phyloP scores from a whole-genome alignment of 2,113 vertebrate genomes.

The Rallus limicola region DNA sequence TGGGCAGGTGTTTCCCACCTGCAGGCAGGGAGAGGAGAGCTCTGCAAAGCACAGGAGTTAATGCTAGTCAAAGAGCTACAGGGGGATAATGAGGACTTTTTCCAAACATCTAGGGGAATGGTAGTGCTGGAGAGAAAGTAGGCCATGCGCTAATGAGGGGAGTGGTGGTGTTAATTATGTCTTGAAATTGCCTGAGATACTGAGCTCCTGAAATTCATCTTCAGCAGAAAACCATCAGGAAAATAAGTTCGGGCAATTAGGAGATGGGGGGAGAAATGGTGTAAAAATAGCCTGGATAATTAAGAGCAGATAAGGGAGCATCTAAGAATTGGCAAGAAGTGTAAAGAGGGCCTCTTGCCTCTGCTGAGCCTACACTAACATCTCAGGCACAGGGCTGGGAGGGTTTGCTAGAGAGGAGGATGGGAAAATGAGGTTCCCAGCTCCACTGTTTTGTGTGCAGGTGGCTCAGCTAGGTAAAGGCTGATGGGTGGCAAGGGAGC shows the following conservation, averaged over 20 bases:
- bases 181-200: constrained; percentile 37
- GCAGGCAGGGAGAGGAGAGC: neutral
- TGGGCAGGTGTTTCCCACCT: rapidly evolving
- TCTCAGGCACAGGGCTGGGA: rapidly evolving
- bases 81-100: neutral
- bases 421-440: neutral
- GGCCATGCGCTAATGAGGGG: constrained; percentile 42
- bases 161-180: constrained; percentile 44
- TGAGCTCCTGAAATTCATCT: constrained; percentile 51
- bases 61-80: neutral
- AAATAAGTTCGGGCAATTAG: constrained; percentile 51
- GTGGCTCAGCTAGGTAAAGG: neutral
- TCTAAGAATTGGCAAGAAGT: neutral
- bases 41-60: neutral
- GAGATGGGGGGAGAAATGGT: neutral
- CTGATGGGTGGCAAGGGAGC: neutral
- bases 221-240: constrained; percentile 44
- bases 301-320: constrained; percentile 12
- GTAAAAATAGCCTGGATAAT: constrained; percentile 58
- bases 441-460: rapidly evolving
- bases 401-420: neutral
- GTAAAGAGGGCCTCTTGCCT: neutral
- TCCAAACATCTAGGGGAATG: neutral
- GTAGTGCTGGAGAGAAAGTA: constrained; percentile 26
- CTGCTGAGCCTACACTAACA: neutral